Evolutionary conservation across 2,113 vertebrate genomes (phyloP).

Genomic region (Aramus guarauna): DNA sequence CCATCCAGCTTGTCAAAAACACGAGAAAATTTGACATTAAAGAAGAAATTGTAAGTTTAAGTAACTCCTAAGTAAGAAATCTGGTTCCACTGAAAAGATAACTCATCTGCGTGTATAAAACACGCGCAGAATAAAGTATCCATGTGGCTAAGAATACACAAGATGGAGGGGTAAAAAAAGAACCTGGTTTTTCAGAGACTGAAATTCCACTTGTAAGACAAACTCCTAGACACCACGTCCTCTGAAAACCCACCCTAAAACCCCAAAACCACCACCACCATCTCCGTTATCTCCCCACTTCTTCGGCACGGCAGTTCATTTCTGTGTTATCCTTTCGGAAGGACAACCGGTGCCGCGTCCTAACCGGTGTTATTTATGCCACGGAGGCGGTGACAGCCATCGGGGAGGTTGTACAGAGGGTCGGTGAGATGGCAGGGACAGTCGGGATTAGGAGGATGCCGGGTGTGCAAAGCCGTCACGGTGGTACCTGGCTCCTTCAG

Average conservation of each 20-base stretch:
- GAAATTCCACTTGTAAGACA: neutral
- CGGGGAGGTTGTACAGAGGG: neutral
- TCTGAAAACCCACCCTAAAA: neutral
- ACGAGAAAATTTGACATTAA: neutral
- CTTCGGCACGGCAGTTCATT: neutral
- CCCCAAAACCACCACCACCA: neutral
- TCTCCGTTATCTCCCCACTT: neutral
- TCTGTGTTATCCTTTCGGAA: neutral
- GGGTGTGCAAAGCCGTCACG: neutral
- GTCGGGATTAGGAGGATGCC: neutral
- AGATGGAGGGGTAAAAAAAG: neutral
- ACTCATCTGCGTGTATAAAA: neutral
- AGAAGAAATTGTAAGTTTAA: neutral
- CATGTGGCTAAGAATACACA: neutral
- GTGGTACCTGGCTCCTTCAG: constrained; percentile 35
- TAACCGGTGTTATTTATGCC: neutral
- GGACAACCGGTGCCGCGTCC: neutral
- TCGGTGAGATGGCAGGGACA: neutral
- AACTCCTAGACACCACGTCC: neutral
- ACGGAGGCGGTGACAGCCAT: neutral
- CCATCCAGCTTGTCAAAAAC: neutral
- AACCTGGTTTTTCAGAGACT: neutral
- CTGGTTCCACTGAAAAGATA: neutral
- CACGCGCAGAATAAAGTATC: neutral
- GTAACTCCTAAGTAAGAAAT: neutral